These are phyloP conservation scores for Zaprionus lineosus DNA, from an alignment of 2,888 invertebrate species.

Conservation along the genomic window DNA sequence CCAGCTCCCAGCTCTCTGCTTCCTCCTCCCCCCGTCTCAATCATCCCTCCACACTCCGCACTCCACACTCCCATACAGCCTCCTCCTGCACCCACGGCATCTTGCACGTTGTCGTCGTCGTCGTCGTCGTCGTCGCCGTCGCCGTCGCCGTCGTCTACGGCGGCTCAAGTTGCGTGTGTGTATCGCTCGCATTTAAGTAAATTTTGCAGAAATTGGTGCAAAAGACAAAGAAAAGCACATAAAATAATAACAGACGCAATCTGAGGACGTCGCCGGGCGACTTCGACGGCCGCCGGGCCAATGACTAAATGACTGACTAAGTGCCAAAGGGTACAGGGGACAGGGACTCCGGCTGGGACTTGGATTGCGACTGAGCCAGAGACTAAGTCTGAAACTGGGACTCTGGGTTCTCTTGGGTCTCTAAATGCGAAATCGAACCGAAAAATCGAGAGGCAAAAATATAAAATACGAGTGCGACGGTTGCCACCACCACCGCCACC, in stretches of 20 bases:
- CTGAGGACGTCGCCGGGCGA: conserved; percentile 44
- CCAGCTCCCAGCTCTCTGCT: too few species aligned
- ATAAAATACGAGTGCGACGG: conserved; percentile 72
- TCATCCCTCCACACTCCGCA: too few species aligned
- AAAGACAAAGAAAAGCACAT: conserved; percentile 77
- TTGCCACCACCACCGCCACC: conserved; percentile 12
- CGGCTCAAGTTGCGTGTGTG: conserved; percentile 43
- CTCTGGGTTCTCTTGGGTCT: conserved; percentile 12
- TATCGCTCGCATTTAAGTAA: conserved; percentile 68
- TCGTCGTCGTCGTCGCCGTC: too few species aligned
- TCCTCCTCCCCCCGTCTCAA: too few species aligned
- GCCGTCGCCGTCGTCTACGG: too few species aligned
- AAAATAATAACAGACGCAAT: conserved; percentile 77
- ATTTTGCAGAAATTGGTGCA: conserved; percentile 78
- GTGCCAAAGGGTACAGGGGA: conserved; percentile 62
- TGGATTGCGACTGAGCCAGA: conserved; percentile 4
- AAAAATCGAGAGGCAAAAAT: conserved; percentile 69
- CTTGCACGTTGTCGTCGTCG: too few species aligned
- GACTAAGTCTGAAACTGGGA: background rate
- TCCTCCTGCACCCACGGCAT: too few species aligned
- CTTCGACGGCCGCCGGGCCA: conserved; percentile 56
- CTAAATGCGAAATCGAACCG: conserved; percentile 74
- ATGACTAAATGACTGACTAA: conserved; percentile 77
- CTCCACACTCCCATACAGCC: too few species aligned
- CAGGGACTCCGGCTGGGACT: background rate